phyloP scores from a whole-genome alignment of 2,797 vertebrate species.

The Acanthiza pusilla region DNA sequence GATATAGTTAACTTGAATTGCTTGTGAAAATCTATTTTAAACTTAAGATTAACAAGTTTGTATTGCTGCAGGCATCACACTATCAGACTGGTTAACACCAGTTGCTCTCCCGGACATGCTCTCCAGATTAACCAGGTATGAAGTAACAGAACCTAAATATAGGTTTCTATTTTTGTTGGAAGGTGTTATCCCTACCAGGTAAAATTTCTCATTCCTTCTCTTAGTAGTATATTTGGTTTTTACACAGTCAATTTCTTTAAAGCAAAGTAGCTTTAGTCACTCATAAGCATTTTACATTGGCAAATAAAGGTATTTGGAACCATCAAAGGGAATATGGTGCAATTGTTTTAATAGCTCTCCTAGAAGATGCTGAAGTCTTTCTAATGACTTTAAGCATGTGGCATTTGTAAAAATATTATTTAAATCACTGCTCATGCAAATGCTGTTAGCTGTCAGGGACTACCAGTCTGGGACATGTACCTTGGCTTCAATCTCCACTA shows the following conservation, averaged over 20 bases:
- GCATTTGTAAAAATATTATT: neutral
- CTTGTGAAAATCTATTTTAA: slow-evolving; percentile 65
- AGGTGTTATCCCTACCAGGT: slow-evolving; percentile 38
- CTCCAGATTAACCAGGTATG: slow-evolving; percentile 55
- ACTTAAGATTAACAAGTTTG: slow-evolving; percentile 58
- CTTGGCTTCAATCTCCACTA: neutral
- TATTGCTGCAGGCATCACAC: slow-evolving; percentile 36
- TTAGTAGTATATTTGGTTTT: neutral
- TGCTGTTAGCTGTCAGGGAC: neutral
- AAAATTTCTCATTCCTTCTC: slow-evolving; percentile 11
- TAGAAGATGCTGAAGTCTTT: neutral
- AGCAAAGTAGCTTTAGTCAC: neutral
- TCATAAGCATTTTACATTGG: neutral
- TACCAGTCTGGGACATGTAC: neutral
- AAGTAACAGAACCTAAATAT: slow-evolving; percentile 58
- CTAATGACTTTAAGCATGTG: neutral
- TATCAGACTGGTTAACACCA: slow-evolving; percentile 63
- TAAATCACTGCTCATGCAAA: neutral
- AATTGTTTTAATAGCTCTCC: neutral
- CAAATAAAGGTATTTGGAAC: neutral
- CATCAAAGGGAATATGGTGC: neutral
- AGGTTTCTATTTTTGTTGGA: slow-evolving; percentile 52
- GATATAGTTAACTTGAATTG: slow-evolving; percentile 44
- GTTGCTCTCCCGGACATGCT: slow-evolving; percentile 54
- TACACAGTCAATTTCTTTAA: neutral